These are phyloP conservation scores for Proctacanthus coquilletti DNA, from an alignment of 1,140 invertebrate species.

Conservation along the genomic window DNA sequence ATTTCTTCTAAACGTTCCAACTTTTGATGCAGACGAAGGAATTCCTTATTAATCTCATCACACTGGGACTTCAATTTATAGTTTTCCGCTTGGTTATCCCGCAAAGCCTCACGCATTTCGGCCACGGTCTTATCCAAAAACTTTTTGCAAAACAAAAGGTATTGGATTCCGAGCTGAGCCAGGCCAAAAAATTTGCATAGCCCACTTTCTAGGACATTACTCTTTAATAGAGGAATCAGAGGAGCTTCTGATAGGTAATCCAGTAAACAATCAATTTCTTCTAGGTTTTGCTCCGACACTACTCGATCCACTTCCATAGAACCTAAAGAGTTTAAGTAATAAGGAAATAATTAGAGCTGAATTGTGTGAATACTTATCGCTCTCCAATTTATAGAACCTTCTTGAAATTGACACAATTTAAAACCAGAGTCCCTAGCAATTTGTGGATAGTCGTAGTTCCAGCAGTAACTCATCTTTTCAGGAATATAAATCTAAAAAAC, in stretches of 20 bases:
- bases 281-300: constrained; percentile 21
- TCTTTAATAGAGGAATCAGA: constrained; percentile 17
- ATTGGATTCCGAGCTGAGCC: constrained; percentile 25
- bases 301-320: constrained; percentile 23
- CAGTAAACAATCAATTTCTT: constrained; percentile 19
- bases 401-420: constrained; percentile 17
- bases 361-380: constrained; percentile 25
- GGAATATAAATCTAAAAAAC: too few relatives aligned
- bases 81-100: constrained; percentile 15
- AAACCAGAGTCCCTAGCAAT: constrained; percentile 23
- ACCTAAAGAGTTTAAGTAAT: constrained; percentile 10
- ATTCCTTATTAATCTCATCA: constrained; percentile 18
- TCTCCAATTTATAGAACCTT: constrained; percentile 24
- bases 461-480: too few relatives aligned
- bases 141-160: constrained; percentile 23
- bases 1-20: constrained; percentile 23
- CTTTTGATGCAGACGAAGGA: constrained; percentile 21
- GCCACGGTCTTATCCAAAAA: constrained; percentile 21
- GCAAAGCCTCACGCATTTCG: constrained; percentile 15
- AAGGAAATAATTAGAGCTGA: constrained; percentile 2
- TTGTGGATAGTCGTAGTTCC: constrained; percentile 19
- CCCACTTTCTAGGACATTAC: constrained; percentile 23
- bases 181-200: constrained; percentile 25
- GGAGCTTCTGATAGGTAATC: constrained; percentile 22
- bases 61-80: constrained; percentile 13